Evolutionary conservation across 2,797 vertebrate genomes (phyloP).

Genomic region (Rhadinocentrus ornatus): DNA sequence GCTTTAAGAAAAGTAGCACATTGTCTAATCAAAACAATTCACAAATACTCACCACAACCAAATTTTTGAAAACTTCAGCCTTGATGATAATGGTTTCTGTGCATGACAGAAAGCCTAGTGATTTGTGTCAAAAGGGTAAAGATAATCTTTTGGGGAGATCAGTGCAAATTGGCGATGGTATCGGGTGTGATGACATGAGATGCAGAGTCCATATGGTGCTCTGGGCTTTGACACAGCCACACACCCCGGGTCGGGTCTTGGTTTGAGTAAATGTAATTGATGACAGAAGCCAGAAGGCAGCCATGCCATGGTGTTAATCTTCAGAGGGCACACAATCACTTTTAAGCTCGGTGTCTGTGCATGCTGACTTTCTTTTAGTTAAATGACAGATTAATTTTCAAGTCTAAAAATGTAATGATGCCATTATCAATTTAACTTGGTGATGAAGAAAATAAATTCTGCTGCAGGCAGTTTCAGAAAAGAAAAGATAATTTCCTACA

Average conservation of each 20-base stretch:
- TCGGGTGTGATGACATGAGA: slow-evolving; percentile 41
- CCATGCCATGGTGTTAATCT: slow-evolving; percentile 69
- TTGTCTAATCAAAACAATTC: background rate
- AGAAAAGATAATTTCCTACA: slow-evolving; percentile 13
- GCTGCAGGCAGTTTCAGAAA: slow-evolving; percentile 34
- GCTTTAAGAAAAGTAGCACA: slow-evolving; percentile 4
- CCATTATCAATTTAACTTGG: slow-evolving; percentile 29
- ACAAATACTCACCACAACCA: background rate
- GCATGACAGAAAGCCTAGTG: slow-evolving; percentile 22
- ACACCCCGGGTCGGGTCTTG: slow-evolving; percentile 52
- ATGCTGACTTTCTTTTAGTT: slow-evolving; percentile 3
- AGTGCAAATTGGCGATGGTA: slow-evolving; percentile 28
- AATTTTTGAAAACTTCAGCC: background rate
- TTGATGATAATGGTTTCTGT: slow-evolving; percentile 5
- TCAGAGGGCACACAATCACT: slow-evolving; percentile 58
- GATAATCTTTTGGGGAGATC: slow-evolving; percentile 27
- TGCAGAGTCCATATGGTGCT: slow-evolving; percentile 57
- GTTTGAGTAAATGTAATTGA: slow-evolving; percentile 62
- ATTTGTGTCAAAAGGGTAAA: slow-evolving; percentile 37
- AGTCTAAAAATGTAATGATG: slow-evolving; percentile 28
- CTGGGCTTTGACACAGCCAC: slow-evolving; percentile 40
- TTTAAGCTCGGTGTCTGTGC: slow-evolving; percentile 39
- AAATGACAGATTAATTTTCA: slow-evolving; percentile 7
- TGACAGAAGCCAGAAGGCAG: slow-evolving; percentile 64
- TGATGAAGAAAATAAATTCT: slow-evolving; percentile 28